Percentiles rank a stretch among this genome's conserved stretches.
Conservation (phyloP, 2,797 vertebrate species). For the Sebastes hubbsi region DNA sequence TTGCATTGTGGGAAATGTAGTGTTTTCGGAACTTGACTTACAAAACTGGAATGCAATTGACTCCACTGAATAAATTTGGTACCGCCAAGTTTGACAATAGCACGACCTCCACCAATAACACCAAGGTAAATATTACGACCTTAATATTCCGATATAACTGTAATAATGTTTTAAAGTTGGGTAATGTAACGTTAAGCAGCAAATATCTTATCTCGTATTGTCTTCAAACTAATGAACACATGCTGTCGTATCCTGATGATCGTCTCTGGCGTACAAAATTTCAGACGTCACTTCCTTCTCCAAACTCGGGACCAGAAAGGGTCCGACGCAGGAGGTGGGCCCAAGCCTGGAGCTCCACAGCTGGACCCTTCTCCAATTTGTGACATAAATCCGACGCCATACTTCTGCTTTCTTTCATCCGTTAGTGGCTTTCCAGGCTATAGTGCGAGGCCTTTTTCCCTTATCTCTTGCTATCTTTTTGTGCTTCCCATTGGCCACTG, state of each 20-base stretch:
- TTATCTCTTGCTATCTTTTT: background rate
- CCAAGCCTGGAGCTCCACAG: background rate
- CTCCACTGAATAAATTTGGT: background rate
- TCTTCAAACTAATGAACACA: no score
- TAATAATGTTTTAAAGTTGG: background rate
- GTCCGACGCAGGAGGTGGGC: background rate
- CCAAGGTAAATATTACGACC: background rate
- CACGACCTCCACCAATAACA: background rate
- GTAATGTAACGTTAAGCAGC: background rate
- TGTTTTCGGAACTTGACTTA: background rate
- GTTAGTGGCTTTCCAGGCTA: background rate
- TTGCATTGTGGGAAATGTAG: background rate
- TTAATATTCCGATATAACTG: background rate
- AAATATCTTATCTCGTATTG: background rate
- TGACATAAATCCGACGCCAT: background rate
- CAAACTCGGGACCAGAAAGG: background rate
- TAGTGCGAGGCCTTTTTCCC: background rate
- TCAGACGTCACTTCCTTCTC: background rate
- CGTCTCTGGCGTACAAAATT: no score
- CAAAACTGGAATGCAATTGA: background rate
- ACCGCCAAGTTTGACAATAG: background rate
- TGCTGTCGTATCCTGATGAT: no score
- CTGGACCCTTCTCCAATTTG: background rate
- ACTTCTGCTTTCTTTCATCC: background rate
- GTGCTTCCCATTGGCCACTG: background rate